Evolutionary conservation across 2,113 vertebrate genomes (phyloP).

Genomic region (Myocastor coypus): DNA sequence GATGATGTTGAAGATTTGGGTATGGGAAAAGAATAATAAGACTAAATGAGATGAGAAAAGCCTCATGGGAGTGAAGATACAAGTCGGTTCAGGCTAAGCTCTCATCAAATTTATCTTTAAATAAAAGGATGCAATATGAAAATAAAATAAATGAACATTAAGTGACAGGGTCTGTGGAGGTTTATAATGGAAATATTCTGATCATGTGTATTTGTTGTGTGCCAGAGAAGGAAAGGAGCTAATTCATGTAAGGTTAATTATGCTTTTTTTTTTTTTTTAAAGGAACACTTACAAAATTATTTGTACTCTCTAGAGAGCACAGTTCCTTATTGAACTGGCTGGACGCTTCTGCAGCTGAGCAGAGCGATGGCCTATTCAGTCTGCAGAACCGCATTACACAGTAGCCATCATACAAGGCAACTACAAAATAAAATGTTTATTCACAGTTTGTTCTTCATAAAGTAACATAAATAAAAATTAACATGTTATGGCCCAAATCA

Average conservation of each 20-base stretch:
- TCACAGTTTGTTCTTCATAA: background rate
- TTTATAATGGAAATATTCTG: conserved; percentile 23
- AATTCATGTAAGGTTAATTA: background rate
- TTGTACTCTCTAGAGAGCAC: background rate
- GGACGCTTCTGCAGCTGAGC: background rate
- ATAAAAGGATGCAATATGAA: background rate
- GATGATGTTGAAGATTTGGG: background rate
- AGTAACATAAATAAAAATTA: conserved; percentile 36
- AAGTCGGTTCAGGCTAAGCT: background rate
- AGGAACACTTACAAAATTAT: background rate
- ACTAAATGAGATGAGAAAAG: background rate
- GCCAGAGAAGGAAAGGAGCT: background rate
- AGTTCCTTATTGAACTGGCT: background rate
- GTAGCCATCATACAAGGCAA: background rate
- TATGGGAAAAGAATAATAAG: background rate
- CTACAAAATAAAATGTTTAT: conserved; percentile 32
- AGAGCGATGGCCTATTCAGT: background rate
- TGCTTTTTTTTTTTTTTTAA: background rate
- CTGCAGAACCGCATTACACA: conserved; percentile 23
- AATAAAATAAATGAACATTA: background rate
- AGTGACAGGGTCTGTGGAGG: background rate
- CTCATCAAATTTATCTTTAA: background rate
- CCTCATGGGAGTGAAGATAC: background rate
- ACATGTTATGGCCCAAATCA: background rate
- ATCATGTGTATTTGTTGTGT: background rate